These are phyloP conservation scores for Limenitis camilla DNA, from an alignment of 2,888 invertebrate genomes.

Conservation along the genomic window DNA sequence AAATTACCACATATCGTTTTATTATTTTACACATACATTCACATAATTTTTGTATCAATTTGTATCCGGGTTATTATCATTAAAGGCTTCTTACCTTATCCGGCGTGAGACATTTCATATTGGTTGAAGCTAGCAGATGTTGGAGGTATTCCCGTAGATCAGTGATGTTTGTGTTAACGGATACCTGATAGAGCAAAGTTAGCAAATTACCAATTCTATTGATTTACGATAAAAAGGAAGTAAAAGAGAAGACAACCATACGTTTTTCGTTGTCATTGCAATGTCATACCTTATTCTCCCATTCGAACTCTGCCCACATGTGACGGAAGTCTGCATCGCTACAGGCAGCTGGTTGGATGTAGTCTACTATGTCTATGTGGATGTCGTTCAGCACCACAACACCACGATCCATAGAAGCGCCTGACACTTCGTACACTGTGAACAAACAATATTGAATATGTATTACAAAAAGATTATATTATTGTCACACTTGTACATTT, in stretches of 20 bases:
- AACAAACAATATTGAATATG: too few relatives aligned
- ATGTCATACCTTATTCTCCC: constrained; percentile 94
- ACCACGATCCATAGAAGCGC: constrained; percentile 93
- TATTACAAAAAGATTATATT: not conserved
- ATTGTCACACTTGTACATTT: not conserved
- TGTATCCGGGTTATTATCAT: too few relatives aligned
- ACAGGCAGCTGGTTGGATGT: constrained; percentile 95
- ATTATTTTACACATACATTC: constrained; percentile 31
- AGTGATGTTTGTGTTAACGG: constrained; percentile 94
- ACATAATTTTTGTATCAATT: too few relatives aligned
- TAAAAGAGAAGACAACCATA: too few relatives aligned
- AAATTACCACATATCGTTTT: not conserved
- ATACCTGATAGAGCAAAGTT: constrained; percentile 67
- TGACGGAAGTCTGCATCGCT: constrained; percentile 97
- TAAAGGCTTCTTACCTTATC: constrained; percentile 79
- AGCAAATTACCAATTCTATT: too few relatives aligned
- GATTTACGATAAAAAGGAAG: too few relatives aligned
- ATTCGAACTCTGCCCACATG: constrained; percentile 99
- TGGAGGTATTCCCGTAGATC: constrained; percentile 94
- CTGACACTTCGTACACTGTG: constrained; percentile 95
- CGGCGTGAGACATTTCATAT: constrained; percentile 99
- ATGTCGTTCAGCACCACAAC: constrained; percentile 99
- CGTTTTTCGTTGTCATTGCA: too few relatives aligned
- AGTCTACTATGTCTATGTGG: constrained; percentile 99
- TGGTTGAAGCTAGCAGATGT: constrained; percentile 94